A percentile compares a stretch with the other conserved stretches of the same genome.
These are phyloP conservation scores for Gadopsis bispinosus DNA, from an alignment of 2,797 vertebrate species.

Conservation along the genomic window DNA sequence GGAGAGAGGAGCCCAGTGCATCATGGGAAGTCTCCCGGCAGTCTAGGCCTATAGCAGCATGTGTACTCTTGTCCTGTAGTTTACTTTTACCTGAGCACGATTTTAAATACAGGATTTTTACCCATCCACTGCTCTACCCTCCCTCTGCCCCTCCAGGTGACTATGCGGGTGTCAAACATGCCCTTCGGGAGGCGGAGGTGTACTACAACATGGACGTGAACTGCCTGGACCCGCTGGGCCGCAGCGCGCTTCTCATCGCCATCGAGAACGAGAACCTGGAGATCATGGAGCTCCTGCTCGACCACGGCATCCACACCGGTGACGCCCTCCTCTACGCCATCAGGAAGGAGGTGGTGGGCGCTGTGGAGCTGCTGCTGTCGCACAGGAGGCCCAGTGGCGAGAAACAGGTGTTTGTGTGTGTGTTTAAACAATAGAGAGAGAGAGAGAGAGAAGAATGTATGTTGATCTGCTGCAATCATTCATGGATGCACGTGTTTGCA, in stretches of 20 bases:
- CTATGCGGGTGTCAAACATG: constrained; percentile 95
- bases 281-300: constrained; percentile 95
- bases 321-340: constrained; percentile 97
- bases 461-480: constrained; percentile 10
- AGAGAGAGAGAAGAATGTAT: neutral
- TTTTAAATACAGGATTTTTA: too few species aligned
- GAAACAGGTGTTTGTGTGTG: constrained; percentile 86
- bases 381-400: constrained; percentile 92
- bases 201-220: constrained; percentile 98
- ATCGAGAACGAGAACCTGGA: constrained; percentile 98
- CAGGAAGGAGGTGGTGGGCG: constrained; percentile 95
- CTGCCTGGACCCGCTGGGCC: constrained; percentile 96
- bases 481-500: constrained; percentile 27
- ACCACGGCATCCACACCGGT: constrained; percentile 92
- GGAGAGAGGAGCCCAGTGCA: too few species aligned
- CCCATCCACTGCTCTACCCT: too few species aligned
- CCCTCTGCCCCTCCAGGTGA: constrained; percentile 81
- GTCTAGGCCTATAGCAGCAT: too few species aligned
- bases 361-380: constrained; percentile 95
- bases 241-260: constrained; percentile 94
- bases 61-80: too few species aligned
- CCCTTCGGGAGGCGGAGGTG: constrained; percentile 93
- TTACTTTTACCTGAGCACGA: too few species aligned
- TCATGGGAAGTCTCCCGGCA: too few species aligned
- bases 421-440: neutral